Conservation (phyloP, 2,797 vertebrate genomes). For the Etheostoma perlongum region DNA sequence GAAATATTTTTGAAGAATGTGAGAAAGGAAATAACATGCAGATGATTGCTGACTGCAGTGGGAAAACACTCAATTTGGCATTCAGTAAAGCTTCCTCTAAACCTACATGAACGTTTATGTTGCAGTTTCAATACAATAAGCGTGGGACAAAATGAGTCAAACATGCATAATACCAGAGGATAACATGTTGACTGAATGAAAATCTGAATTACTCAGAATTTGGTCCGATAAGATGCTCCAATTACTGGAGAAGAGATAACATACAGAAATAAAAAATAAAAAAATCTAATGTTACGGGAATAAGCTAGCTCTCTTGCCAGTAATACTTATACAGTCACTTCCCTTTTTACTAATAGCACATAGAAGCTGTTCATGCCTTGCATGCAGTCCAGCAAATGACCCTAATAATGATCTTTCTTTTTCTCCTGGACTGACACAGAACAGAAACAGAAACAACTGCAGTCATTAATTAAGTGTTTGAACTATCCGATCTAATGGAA, state of each 20-base stretch:
- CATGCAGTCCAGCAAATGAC: conserved; percentile 10
- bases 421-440: conserved; percentile 1
- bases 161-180: not conserved
- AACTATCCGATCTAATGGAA: not conserved
- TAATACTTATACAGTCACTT: conserved; percentile 39
- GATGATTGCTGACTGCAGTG: not conserved
- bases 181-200: not conserved
- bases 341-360: conserved; percentile 3
- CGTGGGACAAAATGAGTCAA: not conserved
- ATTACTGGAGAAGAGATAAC: conserved; percentile 9
- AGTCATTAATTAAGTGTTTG: not conserved
- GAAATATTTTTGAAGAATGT: not conserved
- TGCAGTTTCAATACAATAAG: not conserved
- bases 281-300: conserved; percentile 51
- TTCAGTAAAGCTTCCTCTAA: not conserved
- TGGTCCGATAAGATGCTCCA: not conserved
- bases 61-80: not conserved
- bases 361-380: conserved; percentile 26
- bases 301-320: conserved; percentile 3
- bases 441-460: conserved; percentile 48
- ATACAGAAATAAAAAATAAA: not conserved
- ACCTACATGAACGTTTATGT: not conserved
- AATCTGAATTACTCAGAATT: not conserved
- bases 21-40: not conserved
- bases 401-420: not conserved